Conservation (phyloP, 1,140 invertebrate genomes). For the Metaphire vulgaris region DNA sequence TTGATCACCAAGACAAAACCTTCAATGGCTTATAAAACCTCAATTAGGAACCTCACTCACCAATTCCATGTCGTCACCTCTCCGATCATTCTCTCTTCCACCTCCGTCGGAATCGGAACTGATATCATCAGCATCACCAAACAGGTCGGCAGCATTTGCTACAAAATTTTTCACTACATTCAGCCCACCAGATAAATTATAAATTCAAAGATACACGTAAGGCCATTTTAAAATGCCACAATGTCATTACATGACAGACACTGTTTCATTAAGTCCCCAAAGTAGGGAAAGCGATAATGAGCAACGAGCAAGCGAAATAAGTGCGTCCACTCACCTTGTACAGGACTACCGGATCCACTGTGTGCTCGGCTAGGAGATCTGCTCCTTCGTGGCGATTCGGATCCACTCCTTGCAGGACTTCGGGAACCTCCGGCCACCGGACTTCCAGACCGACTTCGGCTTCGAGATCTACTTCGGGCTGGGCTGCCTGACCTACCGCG, state of each 20-base stretch:
- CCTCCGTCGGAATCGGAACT: slow-evolving; percentile 56
- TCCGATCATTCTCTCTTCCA: slow-evolving; percentile 46
- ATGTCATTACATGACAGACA: no score
- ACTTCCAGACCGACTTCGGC: not conserved
- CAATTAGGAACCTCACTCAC: slow-evolving; percentile 9
- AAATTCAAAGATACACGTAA: no score
- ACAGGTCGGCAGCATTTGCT: slow-evolving; percentile 67
- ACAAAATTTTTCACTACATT: not conserved
- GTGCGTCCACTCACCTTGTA: no score
- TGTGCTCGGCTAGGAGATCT: not conserved
- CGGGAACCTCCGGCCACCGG: not conserved
- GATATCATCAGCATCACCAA: slow-evolving; percentile 88
- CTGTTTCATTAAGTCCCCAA: no score
- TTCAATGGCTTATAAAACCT: not conserved
- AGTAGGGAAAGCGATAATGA: no score
- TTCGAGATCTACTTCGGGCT: not conserved
- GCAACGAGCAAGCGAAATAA: no score
- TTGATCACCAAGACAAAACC: slow-evolving; percentile 33
- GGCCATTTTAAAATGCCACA: no score
- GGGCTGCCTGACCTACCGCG: not conserved
- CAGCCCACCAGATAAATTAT: no score
- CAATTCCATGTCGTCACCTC: slow-evolving; percentile 49
- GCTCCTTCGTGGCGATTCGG: not conserved
- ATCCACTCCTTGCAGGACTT: not conserved
- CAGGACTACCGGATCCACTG: not conserved